These are phyloP conservation scores for Nymphalis urticae DNA, from an alignment of 2,888 invertebrate genomes.

Conservation along the genomic window DNA sequence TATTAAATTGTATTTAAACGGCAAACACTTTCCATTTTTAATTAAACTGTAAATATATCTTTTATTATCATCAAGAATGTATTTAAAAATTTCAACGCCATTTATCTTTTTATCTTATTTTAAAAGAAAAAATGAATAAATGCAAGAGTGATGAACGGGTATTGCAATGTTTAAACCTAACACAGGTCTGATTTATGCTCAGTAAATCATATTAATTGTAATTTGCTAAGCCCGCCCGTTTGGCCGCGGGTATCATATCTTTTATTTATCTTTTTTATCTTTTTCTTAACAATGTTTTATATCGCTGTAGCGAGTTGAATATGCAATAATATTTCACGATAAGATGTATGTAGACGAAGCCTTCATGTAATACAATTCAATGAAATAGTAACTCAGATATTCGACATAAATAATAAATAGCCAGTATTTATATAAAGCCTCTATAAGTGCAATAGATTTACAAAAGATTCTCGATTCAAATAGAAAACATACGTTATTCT, in stretches of 20 bases:
- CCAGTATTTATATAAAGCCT: too few species aligned
- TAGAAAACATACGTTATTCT: too few species aligned
- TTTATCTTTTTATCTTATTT: slow-evolving; percentile 13
- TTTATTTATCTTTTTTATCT: slow-evolving; percentile 24
- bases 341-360: not conserved
- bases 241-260: slow-evolving; percentile 36
- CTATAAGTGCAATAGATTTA: too few species aligned
- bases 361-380: not conserved
- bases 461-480: too few species aligned
- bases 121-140: slow-evolving; percentile 24
- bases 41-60: not conserved
- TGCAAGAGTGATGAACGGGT: slow-evolving; percentile 28
- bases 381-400: not conserved
- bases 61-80: not conserved
- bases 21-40: not conserved
- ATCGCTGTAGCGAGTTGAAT: not conserved
- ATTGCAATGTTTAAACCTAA: slow-evolving; percentile 31
- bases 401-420: too few species aligned
- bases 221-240: slow-evolving; percentile 56
- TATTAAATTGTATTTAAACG: too few species aligned
- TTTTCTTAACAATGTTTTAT: slow-evolving; percentile 26
- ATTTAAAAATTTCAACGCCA: slow-evolving; percentile 7
- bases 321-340: not conserved
- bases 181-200: slow-evolving; percentile 52
- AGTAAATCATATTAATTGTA: slow-evolving; percentile 74